Conservation (phyloP, 2,888 invertebrate genomes). For the Hypena proboscidalis region DNA sequence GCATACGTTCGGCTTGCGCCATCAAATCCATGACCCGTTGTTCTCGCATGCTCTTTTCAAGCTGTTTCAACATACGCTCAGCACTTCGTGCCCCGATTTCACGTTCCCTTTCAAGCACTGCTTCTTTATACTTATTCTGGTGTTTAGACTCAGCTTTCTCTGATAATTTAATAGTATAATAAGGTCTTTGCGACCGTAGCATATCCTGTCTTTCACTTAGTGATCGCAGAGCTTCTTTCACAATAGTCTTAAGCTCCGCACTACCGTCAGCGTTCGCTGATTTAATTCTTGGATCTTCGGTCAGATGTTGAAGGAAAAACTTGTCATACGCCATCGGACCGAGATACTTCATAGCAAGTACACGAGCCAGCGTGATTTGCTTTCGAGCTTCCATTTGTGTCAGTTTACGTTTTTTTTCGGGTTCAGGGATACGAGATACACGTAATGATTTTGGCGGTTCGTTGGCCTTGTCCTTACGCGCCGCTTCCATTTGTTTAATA, state of each 20-base stretch:
- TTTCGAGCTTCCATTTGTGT: conserved; percentile 77
- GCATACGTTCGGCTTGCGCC: conserved; percentile 76
- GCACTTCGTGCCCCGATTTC: conserved; percentile 70
- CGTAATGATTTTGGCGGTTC: conserved; percentile 59
- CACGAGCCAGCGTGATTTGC: conserved; percentile 66
- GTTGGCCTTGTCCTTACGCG: conserved; percentile 48
- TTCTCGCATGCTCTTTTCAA: conserved; percentile 67
- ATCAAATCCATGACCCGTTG: conserved; percentile 72
- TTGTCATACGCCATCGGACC: conserved; percentile 81
- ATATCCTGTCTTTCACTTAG: conserved; percentile 74
- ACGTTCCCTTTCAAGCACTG: conserved; percentile 65
- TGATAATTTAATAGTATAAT: conserved; percentile 73
- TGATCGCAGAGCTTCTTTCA: conserved; percentile 66
- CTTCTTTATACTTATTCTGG: conserved; percentile 70
- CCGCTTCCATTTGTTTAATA: conserved; percentile 69
- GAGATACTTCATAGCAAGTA: conserved; percentile 79
- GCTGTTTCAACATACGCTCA: conserved; percentile 64
- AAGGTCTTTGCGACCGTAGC: conserved; percentile 75
- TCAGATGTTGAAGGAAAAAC: conserved; percentile 71
- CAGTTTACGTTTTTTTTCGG: conserved; percentile 60
- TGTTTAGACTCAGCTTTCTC: conserved; percentile 75
- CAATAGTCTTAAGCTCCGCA: conserved; percentile 53
- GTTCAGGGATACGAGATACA: conserved; percentile 70
- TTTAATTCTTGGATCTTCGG: conserved; percentile 62
- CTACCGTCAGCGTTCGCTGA: conserved; percentile 73